These are phyloP conservation scores for Oxyscelio sp. DNA, from an alignment of 2,888 invertebrate species.

Conservation along the genomic window DNA sequence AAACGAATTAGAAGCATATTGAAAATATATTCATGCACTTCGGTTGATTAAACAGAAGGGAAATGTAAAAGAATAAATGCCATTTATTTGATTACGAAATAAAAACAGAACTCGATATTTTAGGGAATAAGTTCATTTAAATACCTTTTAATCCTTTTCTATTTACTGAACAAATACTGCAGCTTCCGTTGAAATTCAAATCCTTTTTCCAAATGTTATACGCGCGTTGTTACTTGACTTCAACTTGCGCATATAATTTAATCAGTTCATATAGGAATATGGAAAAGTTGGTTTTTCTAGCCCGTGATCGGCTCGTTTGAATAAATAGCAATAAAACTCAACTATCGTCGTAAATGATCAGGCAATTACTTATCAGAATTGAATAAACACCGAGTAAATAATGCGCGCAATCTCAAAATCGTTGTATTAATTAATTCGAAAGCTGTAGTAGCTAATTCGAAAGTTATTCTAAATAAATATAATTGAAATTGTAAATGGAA, in stretches of 20 bases:
- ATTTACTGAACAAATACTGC: conserved; percentile 57
- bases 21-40: conserved; percentile 54
- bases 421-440: conserved; percentile 14
- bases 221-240: conserved; percentile 26
- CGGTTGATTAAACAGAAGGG: conserved; percentile 63
- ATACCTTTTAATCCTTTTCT: conserved; percentile 64
- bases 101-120: conserved; percentile 66
- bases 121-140: conserved; percentile 64
- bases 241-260: conserved; percentile 20
- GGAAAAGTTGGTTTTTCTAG: too few relatives aligned
- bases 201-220: conserved; percentile 54
- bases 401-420: neutral
- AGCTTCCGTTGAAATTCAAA: conserved; percentile 40
- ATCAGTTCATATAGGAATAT: too few relatives aligned
- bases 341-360: too few relatives aligned
- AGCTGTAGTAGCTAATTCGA: neutral
- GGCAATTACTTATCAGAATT: conserved; percentile 6
- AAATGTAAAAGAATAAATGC: conserved; percentile 66
- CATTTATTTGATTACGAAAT: conserved; percentile 72
- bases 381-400: neutral
- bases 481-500: conserved; percentile 35
- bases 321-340: too few relatives aligned
- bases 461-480: neutral
- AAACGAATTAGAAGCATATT: conserved; percentile 57
- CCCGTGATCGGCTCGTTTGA: too few relatives aligned